Base-by-base conservation (phyloP, 37 sponge, comb jelly and placozoan genomes). In the Corticium candelabrum region DNA sequence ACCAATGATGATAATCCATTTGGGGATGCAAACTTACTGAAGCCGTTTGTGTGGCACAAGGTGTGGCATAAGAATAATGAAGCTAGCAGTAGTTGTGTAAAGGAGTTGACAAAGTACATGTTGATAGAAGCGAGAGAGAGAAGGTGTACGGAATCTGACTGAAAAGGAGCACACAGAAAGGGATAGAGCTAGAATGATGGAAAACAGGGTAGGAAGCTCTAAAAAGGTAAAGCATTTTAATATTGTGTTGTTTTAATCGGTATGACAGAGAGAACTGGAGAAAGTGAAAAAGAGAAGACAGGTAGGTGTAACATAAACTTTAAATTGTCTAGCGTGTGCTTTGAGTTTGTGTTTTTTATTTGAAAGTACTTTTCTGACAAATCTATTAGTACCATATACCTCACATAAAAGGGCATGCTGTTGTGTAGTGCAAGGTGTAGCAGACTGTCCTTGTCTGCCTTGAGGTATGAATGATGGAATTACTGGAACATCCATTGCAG, bases 1-100 rank as follows among this genome's bases (percentile, higher is more conserved):
- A 91, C 93, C 32, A 91, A 95, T 84, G 79, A 80, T 1, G 90
- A 93, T 41, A 96, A 96, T 80, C 94, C 94, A 3, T 96, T 96
- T 84, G 96, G 96, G 39, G 96, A 96, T 40, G 75, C 86, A 29
- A 79, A 85, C 38, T 74, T 96, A n/a, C 78, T 88, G 33, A 84
- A 92, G 3, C 87, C 76, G 37, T 96, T 96, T 79, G 90, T 92
- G 0, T 96, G 96, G 96, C 85, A 90, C 1, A 87, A 94, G 91
- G 91, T 89, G 62, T 3, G 72, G 2, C 11, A 37, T 21, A 1
- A 37, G 30, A 15, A 36, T 40, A 15, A 41, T n/a, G n/a, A n/a
- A n/a, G n/a, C n/a, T n/a, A n/a, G n/a, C n/a, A n/a, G n/a, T n/a
- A n/a, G n/a, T n/a, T n/a, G n/a, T n/a, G n/a, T n/a, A n/a, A n/a